Conservation (phyloP, 2,113 vertebrate species). For the Tyrannus savana region DNA sequence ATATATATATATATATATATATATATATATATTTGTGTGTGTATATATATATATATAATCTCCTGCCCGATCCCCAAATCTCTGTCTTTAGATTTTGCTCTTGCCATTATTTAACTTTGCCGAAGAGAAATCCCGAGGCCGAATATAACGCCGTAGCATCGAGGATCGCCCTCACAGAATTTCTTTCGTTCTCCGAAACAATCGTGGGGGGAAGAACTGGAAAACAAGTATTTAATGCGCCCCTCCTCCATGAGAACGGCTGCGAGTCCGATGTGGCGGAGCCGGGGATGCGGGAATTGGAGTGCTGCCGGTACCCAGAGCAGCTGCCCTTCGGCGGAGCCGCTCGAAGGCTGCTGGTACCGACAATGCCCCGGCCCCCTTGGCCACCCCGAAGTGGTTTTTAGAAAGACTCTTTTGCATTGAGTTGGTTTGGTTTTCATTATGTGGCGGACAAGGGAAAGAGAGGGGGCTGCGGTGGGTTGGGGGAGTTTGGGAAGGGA, state of each 20-base stretch:
- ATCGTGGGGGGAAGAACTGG: neutral
- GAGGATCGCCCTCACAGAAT: neutral
- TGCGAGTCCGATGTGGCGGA: neutral
- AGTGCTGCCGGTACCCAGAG: neutral
- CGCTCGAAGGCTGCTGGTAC: neutral
- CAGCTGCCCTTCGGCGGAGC: neutral
- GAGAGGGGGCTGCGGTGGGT: neutral
- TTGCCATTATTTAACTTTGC: neutral
- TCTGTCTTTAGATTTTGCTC: neutral
- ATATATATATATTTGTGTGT: rapidly evolving
- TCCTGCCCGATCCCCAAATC: neutral
- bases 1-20: too few relatives aligned
- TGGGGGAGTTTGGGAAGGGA: neutral
- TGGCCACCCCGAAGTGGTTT: neutral
- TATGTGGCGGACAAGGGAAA: neutral
- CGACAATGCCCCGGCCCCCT: neutral
- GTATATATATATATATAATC: too few relatives aligned
- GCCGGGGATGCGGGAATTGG: neutral
- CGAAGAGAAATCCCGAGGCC: neutral
- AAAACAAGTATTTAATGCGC: neutral
- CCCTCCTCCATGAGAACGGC: neutral
- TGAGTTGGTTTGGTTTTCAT: constrained; percentile 52
- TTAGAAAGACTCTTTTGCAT: neutral
- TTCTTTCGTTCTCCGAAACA: neutral
- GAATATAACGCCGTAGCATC: neutral